Evolutionary conservation across 2,113 vertebrate genomes (phyloP).

Genomic region (Corydoras maculifer): DNA sequence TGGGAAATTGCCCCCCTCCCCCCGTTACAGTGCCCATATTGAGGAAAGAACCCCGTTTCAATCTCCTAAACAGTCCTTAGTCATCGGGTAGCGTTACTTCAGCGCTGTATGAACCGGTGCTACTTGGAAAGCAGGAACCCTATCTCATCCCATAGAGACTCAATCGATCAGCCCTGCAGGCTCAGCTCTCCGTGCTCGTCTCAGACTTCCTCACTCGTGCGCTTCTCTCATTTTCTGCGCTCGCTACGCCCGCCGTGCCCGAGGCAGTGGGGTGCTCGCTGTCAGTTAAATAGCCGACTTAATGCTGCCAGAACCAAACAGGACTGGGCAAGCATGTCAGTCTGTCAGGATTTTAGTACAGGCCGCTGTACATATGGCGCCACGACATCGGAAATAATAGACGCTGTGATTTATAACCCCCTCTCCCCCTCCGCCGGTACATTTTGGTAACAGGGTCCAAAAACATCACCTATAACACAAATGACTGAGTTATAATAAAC

Average conservation of each 20-base stretch:
- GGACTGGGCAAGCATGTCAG: constrained; percentile 33
- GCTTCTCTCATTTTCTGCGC: neutral
- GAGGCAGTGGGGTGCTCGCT: constrained; percentile 4
- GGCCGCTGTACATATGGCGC: constrained; percentile 16
- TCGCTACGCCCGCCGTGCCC: constrained; percentile 8
- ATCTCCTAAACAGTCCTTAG: too few relatives aligned
- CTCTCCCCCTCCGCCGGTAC: too few relatives aligned
- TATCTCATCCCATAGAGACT: neutral
- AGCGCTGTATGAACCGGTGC: too few relatives aligned
- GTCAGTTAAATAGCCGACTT: constrained; percentile 26
- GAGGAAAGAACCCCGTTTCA: too few relatives aligned
- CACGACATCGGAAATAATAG: too few relatives aligned
- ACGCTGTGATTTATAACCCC: too few relatives aligned
- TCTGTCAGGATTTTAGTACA: constrained; percentile 22
- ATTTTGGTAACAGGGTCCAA: too few relatives aligned
- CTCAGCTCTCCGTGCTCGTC: neutral
- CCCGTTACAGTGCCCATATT: too few relatives aligned
- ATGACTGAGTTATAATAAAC: too few relatives aligned
- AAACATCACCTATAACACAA: too few relatives aligned
- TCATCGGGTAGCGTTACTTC: too few relatives aligned
- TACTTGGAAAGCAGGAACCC: neutral
- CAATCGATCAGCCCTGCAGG: neutral
- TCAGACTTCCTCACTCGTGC: neutral
- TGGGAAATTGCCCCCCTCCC: too few relatives aligned
- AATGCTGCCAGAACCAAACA: constrained; percentile 25